Percentiles rank a stretch among this genome's conserved stretches.
Conservation (phyloP, 2,888 invertebrate species). For the Ypsolopha sequella region DNA sequence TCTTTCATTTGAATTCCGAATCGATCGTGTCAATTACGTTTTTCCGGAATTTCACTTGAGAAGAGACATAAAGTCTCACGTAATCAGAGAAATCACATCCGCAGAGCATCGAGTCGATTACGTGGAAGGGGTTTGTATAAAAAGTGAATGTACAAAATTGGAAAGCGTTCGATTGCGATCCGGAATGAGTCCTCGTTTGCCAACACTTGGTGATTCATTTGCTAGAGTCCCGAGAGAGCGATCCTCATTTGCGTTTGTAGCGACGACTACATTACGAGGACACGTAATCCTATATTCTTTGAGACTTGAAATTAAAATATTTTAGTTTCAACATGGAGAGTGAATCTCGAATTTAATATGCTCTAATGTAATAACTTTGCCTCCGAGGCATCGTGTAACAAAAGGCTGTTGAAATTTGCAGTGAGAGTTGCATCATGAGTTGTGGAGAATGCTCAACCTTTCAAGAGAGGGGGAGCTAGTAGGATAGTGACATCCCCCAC, state of each 20-base stretch:
- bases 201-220: conserved; percentile 57
- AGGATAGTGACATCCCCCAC: conserved; percentile 52
- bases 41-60: background rate
- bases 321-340: background rate
- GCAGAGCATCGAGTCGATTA: background rate
- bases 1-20: background rate
- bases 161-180: conserved; percentile 34
- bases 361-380: background rate
- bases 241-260: conserved; percentile 54
- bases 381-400: conserved; percentile 20
- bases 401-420: conserved; percentile 54
- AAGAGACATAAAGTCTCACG: background rate
- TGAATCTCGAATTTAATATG: background rate
- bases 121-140: conserved; percentile 12
- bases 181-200: conserved; percentile 44
- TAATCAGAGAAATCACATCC: conserved; percentile 1
- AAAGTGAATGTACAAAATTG: conserved; percentile 37
- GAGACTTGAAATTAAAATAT: background rate
- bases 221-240: conserved; percentile 37
- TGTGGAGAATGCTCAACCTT: conserved; percentile 43
- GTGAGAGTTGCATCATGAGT: conserved; percentile 36
- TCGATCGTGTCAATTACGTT: background rate
- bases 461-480: conserved; percentile 38
- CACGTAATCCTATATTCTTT: background rate
- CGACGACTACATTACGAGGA: conserved; percentile 17